A percentile compares a stretch with the other conserved stretches of the same genome.
phyloP scores from a whole-genome alignment of 2,888 invertebrate genomes.

The Ormyrus labotus region DNA sequence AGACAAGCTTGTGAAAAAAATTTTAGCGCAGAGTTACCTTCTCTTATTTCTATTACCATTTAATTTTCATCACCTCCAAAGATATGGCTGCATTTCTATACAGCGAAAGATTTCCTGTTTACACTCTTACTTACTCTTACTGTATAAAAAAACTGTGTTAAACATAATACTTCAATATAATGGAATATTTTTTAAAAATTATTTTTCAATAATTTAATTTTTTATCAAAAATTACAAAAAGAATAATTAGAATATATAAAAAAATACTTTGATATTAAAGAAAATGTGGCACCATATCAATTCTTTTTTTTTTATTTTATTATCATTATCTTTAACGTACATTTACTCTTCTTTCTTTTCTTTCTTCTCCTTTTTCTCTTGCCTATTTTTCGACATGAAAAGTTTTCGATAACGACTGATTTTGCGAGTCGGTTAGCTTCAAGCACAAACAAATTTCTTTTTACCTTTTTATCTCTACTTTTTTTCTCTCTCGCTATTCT shows the following conservation, averaged over 20 bases:
- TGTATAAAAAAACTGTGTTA: background rate
- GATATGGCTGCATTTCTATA: no score
- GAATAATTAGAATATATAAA: background rate
- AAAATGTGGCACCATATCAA: background rate
- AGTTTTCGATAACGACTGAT: conserved; percentile 38
- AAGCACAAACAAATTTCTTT: conserved; percentile 19
- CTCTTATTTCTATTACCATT: background rate
- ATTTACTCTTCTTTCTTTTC: no score
- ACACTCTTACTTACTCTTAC: background rate
- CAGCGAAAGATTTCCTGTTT: no score
- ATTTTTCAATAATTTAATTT: conserved; percentile 40
- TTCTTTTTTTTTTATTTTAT: conserved; percentile 31
- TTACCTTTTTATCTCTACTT: background rate
- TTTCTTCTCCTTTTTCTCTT: background rate
- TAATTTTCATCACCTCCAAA: background rate
- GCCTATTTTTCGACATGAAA: conserved; percentile 30
- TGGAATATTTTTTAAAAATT: background rate
- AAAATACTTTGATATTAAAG: background rate
- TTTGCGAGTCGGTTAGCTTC: conserved; percentile 34
- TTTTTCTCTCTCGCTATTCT: conserved; percentile 9
- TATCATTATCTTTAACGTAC: conserved; percentile 22
- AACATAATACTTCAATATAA: no score
- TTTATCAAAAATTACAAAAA: background rate
- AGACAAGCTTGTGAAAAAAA: conserved; percentile 6
- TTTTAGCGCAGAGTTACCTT: background rate